phyloP scores from a whole-genome alignment of 2,113 vertebrate genomes.

The Colaptes auratus region DNA sequence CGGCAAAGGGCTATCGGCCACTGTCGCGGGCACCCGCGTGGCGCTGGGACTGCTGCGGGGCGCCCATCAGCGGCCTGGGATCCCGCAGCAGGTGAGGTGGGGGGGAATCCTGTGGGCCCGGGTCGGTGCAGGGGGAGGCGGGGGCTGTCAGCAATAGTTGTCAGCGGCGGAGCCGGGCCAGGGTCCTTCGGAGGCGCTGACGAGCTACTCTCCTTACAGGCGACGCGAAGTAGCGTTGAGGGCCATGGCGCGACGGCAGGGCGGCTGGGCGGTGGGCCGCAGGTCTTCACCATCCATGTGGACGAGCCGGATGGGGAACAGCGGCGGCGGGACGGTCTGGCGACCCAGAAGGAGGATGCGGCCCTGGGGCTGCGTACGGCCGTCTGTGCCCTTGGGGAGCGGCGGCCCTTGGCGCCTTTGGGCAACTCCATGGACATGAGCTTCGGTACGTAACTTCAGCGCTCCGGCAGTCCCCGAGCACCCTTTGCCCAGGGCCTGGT shows the following conservation, averaged over 20 bases:
- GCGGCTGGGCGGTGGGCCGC: conserved; percentile 67
- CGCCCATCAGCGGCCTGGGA: conserved; percentile 57
- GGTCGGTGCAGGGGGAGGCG: background rate
- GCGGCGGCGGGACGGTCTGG: conserved; percentile 62
- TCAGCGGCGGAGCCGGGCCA: background rate
- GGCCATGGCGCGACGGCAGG: conserved; percentile 69
- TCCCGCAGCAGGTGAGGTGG: conserved; percentile 55
- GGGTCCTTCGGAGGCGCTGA: background rate
- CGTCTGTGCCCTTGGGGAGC: conserved; percentile 70
- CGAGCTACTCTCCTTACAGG: background rate
- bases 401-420: conserved; percentile 85
- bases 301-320: conserved; percentile 84
- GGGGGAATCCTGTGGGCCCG: background rate
- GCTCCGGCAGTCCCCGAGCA: no score
- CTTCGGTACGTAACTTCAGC: conserved; percentile 76
- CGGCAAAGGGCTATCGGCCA: background rate
- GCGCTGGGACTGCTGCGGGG: conserved; percentile 82
- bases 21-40: conserved; percentile 67
- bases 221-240: conserved; percentile 71
- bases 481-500: no score
- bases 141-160: background rate
- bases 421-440: conserved; percentile 86
- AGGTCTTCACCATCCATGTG: conserved; percentile 84
- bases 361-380: conserved; percentile 74
- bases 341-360: conserved; percentile 44